phyloP scores from a whole-genome alignment of 2,888 invertebrate species.

The Clistopyga incitator region DNA sequence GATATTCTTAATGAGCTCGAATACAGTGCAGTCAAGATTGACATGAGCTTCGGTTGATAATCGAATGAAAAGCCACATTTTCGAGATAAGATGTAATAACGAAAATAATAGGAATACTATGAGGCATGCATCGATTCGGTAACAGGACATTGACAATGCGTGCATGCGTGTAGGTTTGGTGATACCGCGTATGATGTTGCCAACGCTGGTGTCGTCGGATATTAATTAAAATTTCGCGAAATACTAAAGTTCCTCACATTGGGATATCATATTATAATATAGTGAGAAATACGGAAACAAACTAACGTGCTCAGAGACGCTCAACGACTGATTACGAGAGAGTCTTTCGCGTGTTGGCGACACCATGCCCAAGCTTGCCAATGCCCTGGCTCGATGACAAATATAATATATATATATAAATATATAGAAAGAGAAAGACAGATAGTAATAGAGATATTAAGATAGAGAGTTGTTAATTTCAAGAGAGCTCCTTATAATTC shows the following conservation, averaged over 20 bases:
- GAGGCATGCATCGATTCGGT: slow-evolving; percentile 80
- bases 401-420: slow-evolving; percentile 68
- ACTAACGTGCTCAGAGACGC: slow-evolving; percentile 65
- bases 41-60: not conserved
- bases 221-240: slow-evolving; percentile 24
- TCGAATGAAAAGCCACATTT: slow-evolving; percentile 19
- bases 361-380: slow-evolving; percentile 88
- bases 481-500: slow-evolving; percentile 79
- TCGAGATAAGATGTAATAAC: slow-evolving; percentile 44
- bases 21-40: not conserved
- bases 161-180: slow-evolving; percentile 83
- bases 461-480: slow-evolving; percentile 76
- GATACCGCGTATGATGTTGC: slow-evolving; percentile 84
- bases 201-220: slow-evolving; percentile 77
- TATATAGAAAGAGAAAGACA: slow-evolving; percentile 67
- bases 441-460: slow-evolving; percentile 62
- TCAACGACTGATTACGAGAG: slow-evolving; percentile 68
- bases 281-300: slow-evolving; percentile 32
- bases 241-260: slow-evolving; percentile 43
- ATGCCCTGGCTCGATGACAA: slow-evolving; percentile 92
- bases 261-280: slow-evolving; percentile 18
- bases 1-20: slow-evolving; percentile 66
- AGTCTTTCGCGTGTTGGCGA: slow-evolving; percentile 82
- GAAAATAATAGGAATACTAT: slow-evolving; percentile 81
- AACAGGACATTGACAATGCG: slow-evolving; percentile 85